Conservation (phyloP, 2,888 invertebrate genomes). For the Macroteleia sp. region DNA sequence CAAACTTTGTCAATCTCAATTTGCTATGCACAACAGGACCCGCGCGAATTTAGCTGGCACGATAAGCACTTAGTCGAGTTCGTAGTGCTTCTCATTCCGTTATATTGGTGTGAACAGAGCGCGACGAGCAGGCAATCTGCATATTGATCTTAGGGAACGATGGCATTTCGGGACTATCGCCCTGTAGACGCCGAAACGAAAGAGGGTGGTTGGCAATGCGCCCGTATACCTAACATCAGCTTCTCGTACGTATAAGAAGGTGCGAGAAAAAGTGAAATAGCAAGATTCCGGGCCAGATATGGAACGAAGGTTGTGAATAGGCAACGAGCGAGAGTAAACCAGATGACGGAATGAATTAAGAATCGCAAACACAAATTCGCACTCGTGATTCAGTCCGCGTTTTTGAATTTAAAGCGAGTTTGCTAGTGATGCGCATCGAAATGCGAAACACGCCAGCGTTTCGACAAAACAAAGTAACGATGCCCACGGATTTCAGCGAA, state of each 20-base stretch:
- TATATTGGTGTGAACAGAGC: conserved; percentile 75
- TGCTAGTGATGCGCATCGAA: neutral
- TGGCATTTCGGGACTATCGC: conserved; percentile 64
- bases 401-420: conserved; percentile 17
- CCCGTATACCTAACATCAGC: conserved; percentile 65
- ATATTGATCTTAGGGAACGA: conserved; percentile 77
- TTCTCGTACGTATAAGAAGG: conserved; percentile 45
- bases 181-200: conserved; percentile 44
- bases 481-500: neutral
- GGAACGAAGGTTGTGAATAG: conserved; percentile 17
- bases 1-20: conserved; percentile 55
- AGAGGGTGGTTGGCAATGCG: conserved; percentile 66
- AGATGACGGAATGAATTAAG: conserved; percentile 61
- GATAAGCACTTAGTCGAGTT: conserved; percentile 69
- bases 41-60: conserved; percentile 56
- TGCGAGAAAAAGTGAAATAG: conserved; percentile 33
- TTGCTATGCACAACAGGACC: conserved; percentile 56
- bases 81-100: conserved; percentile 72
- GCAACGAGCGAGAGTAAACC: conserved; percentile 20
- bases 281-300: conserved; percentile 24
- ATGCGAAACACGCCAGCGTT: neutral
- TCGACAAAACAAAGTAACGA: conserved; percentile 6
- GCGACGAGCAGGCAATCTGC: conserved; percentile 76
- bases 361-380: conserved; percentile 44
- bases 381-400: conserved; percentile 28